phyloP scores from a whole-genome alignment of 2,888 invertebrate species.

The Conomelus anceps region DNA sequence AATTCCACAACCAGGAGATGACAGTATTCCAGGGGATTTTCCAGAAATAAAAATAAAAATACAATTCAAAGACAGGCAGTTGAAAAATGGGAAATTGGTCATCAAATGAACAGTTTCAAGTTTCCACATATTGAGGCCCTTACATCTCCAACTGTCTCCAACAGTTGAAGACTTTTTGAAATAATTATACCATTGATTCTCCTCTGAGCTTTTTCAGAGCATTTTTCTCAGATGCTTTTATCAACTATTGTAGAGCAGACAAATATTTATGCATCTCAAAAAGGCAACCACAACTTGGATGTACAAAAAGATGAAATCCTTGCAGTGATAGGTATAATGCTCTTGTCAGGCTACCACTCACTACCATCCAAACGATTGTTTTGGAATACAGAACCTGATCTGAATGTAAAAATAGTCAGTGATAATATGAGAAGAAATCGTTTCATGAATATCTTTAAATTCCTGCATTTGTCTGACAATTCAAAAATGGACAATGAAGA shows the following conservation, averaged over 20 bases:
- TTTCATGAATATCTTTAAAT: conserved; percentile 32
- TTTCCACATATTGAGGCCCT: too few relatives aligned
- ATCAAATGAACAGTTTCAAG: too few relatives aligned
- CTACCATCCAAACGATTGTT: conserved; percentile 28
- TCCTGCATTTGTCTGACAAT: conserved; percentile 34
- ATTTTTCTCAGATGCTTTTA: background rate
- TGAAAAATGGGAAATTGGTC: too few relatives aligned
- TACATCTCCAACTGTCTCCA: too few relatives aligned
- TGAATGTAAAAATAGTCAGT: conserved; percentile 27
- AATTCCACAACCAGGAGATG: too few relatives aligned
- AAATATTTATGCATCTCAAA: background rate
- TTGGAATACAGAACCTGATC: conserved; percentile 31
- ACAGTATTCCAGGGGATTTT: too few relatives aligned
- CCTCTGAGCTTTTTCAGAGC: background rate
- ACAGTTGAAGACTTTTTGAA: background rate
- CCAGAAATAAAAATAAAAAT: too few relatives aligned
- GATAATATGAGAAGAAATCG: conserved; percentile 32
- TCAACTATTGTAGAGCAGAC: background rate
- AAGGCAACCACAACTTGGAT: background rate
- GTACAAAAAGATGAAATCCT: background rate
- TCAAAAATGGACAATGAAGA: conserved; percentile 29
- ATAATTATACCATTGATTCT: too few relatives aligned
- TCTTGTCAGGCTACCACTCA: conserved; percentile 31
- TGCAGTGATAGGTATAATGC: conserved; percentile 22
- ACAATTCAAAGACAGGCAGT: too few relatives aligned